phyloP scores from a whole-genome alignment of 2,113 vertebrate genomes.

The Naja naja region DNA sequence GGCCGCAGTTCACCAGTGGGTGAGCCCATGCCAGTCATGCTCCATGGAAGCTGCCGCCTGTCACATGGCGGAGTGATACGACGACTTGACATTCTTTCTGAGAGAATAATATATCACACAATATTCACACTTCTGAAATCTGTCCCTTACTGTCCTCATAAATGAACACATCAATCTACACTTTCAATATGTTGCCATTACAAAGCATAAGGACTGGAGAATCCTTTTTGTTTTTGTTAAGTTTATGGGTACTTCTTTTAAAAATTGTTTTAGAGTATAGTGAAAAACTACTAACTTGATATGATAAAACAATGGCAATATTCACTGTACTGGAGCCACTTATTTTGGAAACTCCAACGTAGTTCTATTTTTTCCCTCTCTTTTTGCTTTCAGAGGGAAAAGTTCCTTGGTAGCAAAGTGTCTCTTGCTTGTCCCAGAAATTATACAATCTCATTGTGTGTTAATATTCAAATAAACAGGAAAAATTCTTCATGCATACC shows the following conservation, averaged over 20 bases:
- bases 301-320: background rate
- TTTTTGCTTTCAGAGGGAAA: background rate
- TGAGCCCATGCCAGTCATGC: constrained; percentile 56
- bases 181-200: background rate
- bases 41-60: constrained; percentile 59
- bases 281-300: background rate
- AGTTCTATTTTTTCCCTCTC: background rate
- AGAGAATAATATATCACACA: background rate
- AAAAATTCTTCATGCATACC: background rate
- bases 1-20: constrained; percentile 58
- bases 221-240: background rate
- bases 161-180: background rate
- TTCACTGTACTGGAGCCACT: background rate
- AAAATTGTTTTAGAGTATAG: background rate
- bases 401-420: background rate
- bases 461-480: background rate
- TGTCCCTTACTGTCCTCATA: background rate
- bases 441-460: background rate
- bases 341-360: background rate
- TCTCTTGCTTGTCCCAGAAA: background rate
- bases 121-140: constrained; percentile 11
- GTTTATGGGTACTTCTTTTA: background rate
- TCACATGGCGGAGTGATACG: constrained; percentile 56
- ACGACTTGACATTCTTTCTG: constrained; percentile 61
- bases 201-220: background rate